These are phyloP conservation scores for Nothocercus julius DNA, from an alignment of 2,113 vertebrate genomes.

Conservation along the genomic window DNA sequence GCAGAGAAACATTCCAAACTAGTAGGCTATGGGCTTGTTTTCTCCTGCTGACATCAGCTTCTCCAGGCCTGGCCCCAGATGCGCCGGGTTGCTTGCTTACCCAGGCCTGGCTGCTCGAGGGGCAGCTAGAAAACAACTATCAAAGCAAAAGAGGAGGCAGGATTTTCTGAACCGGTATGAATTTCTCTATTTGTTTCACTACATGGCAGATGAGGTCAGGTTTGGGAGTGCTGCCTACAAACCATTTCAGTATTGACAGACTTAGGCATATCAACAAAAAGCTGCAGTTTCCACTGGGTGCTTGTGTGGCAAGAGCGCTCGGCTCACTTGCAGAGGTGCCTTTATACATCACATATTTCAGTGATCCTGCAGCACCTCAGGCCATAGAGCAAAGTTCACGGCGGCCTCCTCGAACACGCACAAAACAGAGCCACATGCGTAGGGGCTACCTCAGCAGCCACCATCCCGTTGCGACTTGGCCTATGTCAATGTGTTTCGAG, in stretches of 20 bases:
- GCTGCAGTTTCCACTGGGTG: background rate
- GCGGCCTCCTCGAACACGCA: background rate
- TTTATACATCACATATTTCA: background rate
- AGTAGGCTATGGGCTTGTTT: no score
- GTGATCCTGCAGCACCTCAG: background rate
- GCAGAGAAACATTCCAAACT: background rate
- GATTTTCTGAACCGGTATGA: no score
- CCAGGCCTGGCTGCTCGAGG: no score
- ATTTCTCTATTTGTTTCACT: no score
- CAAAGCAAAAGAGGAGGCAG: no score
- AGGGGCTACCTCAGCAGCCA: background rate
- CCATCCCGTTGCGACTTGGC: background rate
- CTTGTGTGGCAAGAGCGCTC: background rate
- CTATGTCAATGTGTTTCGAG: background rate
- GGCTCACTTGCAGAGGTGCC: background rate
- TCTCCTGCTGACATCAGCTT: no score
- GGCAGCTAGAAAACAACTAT: no score
- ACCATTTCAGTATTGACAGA: background rate
- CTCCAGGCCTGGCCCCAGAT: no score
- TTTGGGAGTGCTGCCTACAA: background rate
- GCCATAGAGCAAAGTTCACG: background rate
- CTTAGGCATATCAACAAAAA: rapidly evolving
- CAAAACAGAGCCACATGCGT: no score
- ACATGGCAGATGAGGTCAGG: background rate
- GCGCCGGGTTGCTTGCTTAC: no score